Evolutionary conservation across 2,888 invertebrate species (phyloP).

Genomic region (Epistrophe eligans): DNA sequence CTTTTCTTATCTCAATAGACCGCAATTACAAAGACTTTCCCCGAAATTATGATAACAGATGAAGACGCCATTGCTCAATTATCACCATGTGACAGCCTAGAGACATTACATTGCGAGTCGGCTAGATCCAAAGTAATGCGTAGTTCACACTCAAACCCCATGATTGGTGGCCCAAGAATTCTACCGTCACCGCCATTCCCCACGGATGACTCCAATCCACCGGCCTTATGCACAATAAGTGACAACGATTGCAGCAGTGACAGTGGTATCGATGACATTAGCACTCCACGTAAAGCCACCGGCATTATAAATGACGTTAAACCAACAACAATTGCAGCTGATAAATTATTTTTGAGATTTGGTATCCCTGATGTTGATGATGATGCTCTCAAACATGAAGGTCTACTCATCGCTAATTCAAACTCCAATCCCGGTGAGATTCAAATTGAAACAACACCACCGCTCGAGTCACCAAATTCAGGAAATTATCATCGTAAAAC

Average conservation of each 20-base stretch:
- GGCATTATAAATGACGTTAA: conserved; percentile 68
- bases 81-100: conserved; percentile 58
- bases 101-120: conserved; percentile 50
- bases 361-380: conserved; percentile 25
- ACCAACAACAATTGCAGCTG: conserved; percentile 60
- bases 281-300: conserved; percentile 32
- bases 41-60: conserved; percentile 65
- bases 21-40: conserved; percentile 37
- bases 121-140: conserved; percentile 79
- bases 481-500: conserved; percentile 43
- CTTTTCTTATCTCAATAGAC: conserved; percentile 21
- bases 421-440: conserved; percentile 38
- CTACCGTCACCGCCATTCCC: conserved; percentile 80
- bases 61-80: conserved; percentile 66
- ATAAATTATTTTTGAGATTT: conserved; percentile 48
- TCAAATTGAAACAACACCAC: conserved; percentile 32
- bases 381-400: conserved; percentile 39
- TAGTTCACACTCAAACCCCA: conserved; percentile 81
- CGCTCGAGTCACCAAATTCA: conserved; percentile 5
- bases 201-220: conserved; percentile 80
- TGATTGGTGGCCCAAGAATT: conserved; percentile 81
- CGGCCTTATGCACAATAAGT: conserved; percentile 79
- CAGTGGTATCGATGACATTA: conserved; percentile 81
- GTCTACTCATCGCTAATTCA: conserved; percentile 40
- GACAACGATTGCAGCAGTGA: conserved; percentile 81